Evolutionary conservation across 2,797 vertebrate species (phyloP).

Genomic region (Notolabrus celidotus): DNA sequence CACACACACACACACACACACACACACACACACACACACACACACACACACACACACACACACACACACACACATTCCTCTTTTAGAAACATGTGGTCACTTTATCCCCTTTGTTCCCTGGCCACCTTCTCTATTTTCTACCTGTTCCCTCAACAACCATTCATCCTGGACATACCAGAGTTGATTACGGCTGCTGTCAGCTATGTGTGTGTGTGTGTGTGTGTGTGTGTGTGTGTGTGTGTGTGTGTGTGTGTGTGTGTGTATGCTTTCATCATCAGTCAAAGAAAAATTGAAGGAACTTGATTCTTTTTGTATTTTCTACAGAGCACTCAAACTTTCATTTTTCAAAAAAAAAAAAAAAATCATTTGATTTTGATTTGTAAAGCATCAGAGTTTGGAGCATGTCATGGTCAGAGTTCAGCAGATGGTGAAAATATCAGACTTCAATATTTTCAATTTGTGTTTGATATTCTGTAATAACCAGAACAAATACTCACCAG

Average conservation of each 20-base stretch:
- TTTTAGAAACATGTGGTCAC: conserved; percentile 37
- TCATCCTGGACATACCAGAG: conserved; percentile 55
- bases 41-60: conserved; percentile 7
- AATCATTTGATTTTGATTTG: conserved; percentile 22
- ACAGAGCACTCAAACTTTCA: conserved; percentile 25
- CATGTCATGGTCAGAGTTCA: conserved; percentile 3
- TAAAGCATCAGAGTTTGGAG: not conserved
- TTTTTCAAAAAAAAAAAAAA: not conserved
- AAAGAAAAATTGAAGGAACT: conserved; percentile 36
- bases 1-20: not conserved
- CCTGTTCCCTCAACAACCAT: conserved; percentile 63
- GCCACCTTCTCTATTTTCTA: conserved; percentile 40
- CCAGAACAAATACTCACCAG: not conserved
- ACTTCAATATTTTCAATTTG: not conserved
- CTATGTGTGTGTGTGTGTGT: conserved; percentile 1
- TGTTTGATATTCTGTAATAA: not conserved
- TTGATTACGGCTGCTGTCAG: conserved; percentile 56
- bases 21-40: conserved; percentile 1
- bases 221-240: not conserved
- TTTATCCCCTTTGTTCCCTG: conserved; percentile 22
- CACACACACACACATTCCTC: not conserved
- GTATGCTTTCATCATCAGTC: conserved; percentile 18
- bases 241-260: not conserved
- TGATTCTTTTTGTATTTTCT: conserved; percentile 30
- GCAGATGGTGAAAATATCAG: not conserved